A percentile compares a stretch with the other conserved stretches of the same genome.
These are phyloP conservation scores for Sceliomorpha sp. DNA, from an alignment of 2,888 invertebrate genomes.

Conservation along the genomic window DNA sequence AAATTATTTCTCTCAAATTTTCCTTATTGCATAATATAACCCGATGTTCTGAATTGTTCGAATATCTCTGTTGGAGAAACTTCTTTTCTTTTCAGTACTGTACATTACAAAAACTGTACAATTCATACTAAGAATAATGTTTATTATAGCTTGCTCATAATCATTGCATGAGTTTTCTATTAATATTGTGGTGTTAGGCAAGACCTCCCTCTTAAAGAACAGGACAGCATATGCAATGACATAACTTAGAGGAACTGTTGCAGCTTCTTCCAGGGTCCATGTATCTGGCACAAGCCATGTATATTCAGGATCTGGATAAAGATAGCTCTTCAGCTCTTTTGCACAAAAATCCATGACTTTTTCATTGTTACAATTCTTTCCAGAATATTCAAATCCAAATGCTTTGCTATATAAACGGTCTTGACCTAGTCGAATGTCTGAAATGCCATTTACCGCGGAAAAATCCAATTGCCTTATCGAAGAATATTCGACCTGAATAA, in stretches of 20 bases:
- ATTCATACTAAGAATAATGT: constrained; percentile 82
- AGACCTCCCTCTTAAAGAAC: constrained; percentile 82
- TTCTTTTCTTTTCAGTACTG: constrained; percentile 81
- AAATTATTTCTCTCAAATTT: constrained; percentile 83
- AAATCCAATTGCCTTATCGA: constrained; percentile 88
- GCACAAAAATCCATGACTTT: constrained; percentile 79
- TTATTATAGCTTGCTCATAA: constrained; percentile 86
- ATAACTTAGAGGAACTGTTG: constrained; percentile 85
- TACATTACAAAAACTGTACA: constrained; percentile 85
- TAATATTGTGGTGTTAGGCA: constrained; percentile 78
- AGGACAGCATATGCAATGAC: constrained; percentile 84
- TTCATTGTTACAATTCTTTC: constrained; percentile 80
- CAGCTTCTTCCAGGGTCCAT: constrained; percentile 85
- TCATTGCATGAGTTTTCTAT: constrained; percentile 82
- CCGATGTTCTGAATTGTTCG: constrained; percentile 82
- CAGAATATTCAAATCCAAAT: constrained; percentile 85
- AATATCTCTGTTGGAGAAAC: constrained; percentile 82
- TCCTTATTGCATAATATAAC: constrained; percentile 84
- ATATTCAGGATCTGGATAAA: constrained; percentile 80
- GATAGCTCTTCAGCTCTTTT: constrained; percentile 80
- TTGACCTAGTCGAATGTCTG: not conserved
- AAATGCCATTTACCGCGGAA: constrained; percentile 87
- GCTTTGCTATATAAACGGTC: constrained; percentile 80
- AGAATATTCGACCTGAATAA: constrained; percentile 86
- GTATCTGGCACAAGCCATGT: constrained; percentile 82